Evolutionary conservation across 2,113 vertebrate genomes (phyloP).

Genomic region (Fulmarus glacialis): DNA sequence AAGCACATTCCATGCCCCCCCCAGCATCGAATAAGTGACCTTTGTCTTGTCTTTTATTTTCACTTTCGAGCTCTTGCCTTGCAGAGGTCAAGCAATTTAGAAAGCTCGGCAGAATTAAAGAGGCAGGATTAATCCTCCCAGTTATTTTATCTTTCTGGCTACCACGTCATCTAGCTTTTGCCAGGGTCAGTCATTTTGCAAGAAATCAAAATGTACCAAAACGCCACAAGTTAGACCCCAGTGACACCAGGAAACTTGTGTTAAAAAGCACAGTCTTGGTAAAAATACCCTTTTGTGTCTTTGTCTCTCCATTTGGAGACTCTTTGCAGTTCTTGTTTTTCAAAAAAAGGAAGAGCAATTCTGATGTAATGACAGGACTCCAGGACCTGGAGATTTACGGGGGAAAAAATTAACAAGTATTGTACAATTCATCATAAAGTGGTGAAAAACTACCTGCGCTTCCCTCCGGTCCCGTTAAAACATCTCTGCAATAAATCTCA

Average conservation of each 20-base stretch:
- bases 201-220: neutral
- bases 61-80: neutral
- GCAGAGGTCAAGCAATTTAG: neutral
- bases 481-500: neutral
- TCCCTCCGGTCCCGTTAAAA: neutral
- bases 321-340: constrained; percentile 53
- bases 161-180: neutral
- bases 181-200: neutral
- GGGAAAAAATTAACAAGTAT: neutral
- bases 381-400: neutral
- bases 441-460: neutral
- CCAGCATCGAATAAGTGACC: neutral
- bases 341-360: constrained; percentile 38
- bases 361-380: neutral
- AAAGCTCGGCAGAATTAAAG: neutral
- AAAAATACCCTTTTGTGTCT: neutral
- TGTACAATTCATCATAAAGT: neutral
- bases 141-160: neutral
- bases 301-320: neutral
- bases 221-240: neutral
- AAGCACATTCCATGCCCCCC: neutral
- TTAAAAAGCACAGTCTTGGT: neutral
- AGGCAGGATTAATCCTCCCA: neutral
- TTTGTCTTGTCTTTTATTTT: constrained; percentile 53
- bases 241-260: neutral